Evolutionary conservation across 2,888 invertebrate species (phyloP).

Genomic region (Eueremaeus valkanovi): DNA sequence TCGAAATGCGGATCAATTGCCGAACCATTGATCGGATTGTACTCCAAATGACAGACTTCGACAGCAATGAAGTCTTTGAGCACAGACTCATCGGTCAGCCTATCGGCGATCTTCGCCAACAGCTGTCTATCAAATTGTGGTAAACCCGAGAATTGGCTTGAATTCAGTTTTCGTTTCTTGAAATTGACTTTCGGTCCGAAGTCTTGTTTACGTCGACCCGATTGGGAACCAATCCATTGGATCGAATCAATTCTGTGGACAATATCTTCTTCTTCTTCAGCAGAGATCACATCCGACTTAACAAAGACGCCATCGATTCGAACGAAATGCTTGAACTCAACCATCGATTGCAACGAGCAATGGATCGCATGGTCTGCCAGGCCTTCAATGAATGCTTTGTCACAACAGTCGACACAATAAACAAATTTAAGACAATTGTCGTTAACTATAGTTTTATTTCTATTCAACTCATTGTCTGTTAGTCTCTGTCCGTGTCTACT

Average conservation of each 20-base stretch:
- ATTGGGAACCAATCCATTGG: constrained; percentile 88
- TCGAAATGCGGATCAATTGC: constrained; percentile 97
- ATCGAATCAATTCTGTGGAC: constrained; percentile 53
- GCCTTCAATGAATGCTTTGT: constrained; percentile 39
- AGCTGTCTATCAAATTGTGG: constrained; percentile 73
- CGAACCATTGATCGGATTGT: constrained; percentile 77
- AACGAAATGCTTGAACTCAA: not conserved
- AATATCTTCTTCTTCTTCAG: constrained; percentile 35
- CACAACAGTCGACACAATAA: constrained; percentile 37
- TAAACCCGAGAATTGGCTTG: constrained; percentile 78
- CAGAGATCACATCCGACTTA: constrained; percentile 21
- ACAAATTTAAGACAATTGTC: not conserved
- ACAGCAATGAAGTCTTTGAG: constrained; percentile 72
- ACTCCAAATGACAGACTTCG: constrained; percentile 94
- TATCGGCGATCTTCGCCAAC: constrained; percentile 64
- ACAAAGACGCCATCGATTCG: constrained; percentile 37
- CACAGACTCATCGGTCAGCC: constrained; percentile 51
- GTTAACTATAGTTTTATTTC: not conserved
- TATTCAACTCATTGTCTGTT: not conserved
- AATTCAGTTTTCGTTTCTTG: constrained; percentile 77
- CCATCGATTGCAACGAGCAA: not conserved
- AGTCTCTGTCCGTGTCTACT: too few species aligned
- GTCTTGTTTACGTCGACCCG: constrained; percentile 94
- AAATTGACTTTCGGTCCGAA: constrained; percentile 98
- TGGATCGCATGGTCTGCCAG: not conserved